Evolutionary conservation across 2,888 invertebrate genomes (phyloP).

Genomic region (Leptinotarsa haldemani): DNA sequence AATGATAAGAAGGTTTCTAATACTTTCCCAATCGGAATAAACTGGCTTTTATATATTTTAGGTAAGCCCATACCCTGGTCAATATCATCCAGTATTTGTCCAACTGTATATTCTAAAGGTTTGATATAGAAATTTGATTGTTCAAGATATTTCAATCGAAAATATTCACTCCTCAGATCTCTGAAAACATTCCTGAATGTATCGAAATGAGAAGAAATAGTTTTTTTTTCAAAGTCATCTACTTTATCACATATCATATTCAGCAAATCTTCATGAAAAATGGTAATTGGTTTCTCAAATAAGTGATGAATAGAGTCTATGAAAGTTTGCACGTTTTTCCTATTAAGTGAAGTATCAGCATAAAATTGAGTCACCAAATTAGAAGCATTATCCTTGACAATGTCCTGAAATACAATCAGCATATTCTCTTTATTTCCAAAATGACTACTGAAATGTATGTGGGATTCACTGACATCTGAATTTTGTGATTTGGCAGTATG

Average conservation of each 20-base stretch:
- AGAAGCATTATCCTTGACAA: conserved; percentile 8
- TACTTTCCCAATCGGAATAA: conserved; percentile 12
- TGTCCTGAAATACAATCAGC: not conserved
- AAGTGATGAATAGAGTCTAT: not conserved
- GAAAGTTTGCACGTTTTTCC: conserved; percentile 14
- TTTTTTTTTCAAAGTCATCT: conserved; percentile 16
- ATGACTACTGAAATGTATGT: not conserved
- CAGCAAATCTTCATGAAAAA: not conserved
- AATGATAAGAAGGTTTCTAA: conserved; percentile 13
- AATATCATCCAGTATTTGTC: conserved; percentile 12
- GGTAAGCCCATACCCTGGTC: conserved; percentile 19
- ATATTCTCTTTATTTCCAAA: not conserved
- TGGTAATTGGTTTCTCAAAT: conserved; percentile 1
- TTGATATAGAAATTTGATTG: conserved; percentile 6
- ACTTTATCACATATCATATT: not conserved
- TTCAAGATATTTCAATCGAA: conserved; percentile 18
- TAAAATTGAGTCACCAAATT: conserved; percentile 12
- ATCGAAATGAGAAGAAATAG: not conserved
- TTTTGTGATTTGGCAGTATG: not conserved
- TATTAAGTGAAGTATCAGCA: conserved; percentile 7
- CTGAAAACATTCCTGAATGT: conserved; percentile 15
- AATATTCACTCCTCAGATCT: conserved; percentile 15
- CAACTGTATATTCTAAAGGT: conserved; percentile 18
- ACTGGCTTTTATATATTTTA: conserved; percentile 11
- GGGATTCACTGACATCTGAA: conserved; percentile 1